Base-by-base conservation (phyloP, 1,140 invertebrate genomes). In the Muscidifurax raptorellus region DNA sequence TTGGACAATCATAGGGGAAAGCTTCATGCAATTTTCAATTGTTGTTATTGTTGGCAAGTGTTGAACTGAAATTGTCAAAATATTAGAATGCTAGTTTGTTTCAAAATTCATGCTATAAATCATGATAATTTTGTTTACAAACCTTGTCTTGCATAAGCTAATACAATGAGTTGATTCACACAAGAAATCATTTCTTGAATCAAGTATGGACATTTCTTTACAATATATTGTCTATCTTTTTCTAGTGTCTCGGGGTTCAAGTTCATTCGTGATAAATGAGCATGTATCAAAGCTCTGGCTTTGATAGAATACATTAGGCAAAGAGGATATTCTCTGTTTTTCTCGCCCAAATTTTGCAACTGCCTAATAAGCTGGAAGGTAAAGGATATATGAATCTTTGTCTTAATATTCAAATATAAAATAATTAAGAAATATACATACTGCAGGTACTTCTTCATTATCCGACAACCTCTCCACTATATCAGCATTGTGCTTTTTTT, bases 141-240 rank as follows among this genome's bases (percentile, higher is more conserved):
- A 98, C 97, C 96, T 95, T 97, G 95, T 88, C 97, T 95, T 85
- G 97, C 96, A 92, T 99, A 97, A 28, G 97, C 97, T 86, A 99
- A 94, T 88, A 98, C 95, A 75, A 99, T 98, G 32, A 99, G 93
- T 92, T 99, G 98, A 90, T 98, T 97, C 6, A 98, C 96, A 91
- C 98, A 98, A 88, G 97, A 97, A 72, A 99, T 96, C 97, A 99
- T 99, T 93, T 99, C 99, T 90, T 99, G 97, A 86, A 99, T 96
- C n/a, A 99, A 94, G 92, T 98, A 97, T 3, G 99, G 98, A 92
- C 97, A 97, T 91, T 99, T 98, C 88, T 96, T 97, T 64, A 99
- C 95, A 86, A 99, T 96, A 88, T 98, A 98, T 88, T 96, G 95
- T 71, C 97, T 94, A 93, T 98, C 97, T 88, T 95, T 94, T 86